Conservation (phyloP, 2,888 invertebrate species). For the Epinotia brunnichana region DNA sequence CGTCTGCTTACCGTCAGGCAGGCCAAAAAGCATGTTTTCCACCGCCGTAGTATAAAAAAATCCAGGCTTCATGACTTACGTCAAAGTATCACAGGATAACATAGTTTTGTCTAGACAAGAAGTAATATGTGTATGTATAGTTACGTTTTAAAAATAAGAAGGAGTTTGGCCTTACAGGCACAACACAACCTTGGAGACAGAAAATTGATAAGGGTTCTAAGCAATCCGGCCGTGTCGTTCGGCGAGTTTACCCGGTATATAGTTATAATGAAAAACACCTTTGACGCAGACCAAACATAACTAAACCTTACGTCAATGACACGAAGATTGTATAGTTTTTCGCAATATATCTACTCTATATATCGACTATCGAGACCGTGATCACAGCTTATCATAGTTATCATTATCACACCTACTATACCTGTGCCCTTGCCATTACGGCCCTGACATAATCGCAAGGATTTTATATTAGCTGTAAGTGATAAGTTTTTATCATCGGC, state of each 20-base stretch:
- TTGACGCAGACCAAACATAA: no score
- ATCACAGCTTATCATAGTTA: slow-evolving; percentile 13
- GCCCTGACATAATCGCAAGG: slow-evolving; percentile 34
- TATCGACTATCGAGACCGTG: slow-evolving; percentile 10
- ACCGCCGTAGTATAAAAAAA: no score
- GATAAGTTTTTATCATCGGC: slow-evolving; percentile 24
- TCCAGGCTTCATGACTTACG: no score
- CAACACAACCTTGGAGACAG: not conserved
- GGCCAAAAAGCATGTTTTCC: no score
- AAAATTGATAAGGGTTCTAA: not conserved
- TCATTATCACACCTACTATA: no score
- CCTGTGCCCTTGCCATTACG: slow-evolving; percentile 15
- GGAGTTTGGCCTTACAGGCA: no score
- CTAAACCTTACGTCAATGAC: not conserved
- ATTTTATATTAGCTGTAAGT: slow-evolving; percentile 5
- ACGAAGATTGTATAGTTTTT: not conserved
- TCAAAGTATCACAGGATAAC: no score
- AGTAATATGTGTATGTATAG: no score
- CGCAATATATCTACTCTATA: not conserved
- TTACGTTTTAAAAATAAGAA: no score
- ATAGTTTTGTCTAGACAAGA: no score
- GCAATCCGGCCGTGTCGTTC: not conserved
- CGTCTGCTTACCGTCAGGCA: no score
- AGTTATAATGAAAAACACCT: not conserved
- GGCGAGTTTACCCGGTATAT: not conserved